Base-by-base conservation (phyloP, 2,113 vertebrate genomes). In the Gallinago undulata region DNA sequence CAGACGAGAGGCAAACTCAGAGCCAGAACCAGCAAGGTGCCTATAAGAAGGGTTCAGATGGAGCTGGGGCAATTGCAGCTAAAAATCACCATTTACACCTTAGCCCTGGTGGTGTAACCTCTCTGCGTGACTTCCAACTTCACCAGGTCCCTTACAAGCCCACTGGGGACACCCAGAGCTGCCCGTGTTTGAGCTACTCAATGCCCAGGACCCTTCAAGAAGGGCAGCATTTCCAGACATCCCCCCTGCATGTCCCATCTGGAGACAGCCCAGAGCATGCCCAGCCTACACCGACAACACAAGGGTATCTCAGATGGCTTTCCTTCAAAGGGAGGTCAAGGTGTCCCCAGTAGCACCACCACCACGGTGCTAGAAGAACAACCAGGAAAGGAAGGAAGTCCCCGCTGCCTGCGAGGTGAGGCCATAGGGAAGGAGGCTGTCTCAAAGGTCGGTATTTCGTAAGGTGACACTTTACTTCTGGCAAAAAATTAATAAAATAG, bases 381-480 rank as follows among this genome's bases (percentile, higher is more conserved):
- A 50, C 14, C 51, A 31, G 48, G 33, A 63, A 22, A 51, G 37
- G 24, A 84, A 33, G 27, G 27, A 63, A 24, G 39, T 35, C 43
- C 18, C 48, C 28, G 33, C 39, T n/a, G 25, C 69, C 43, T 1
- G 0, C 0, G 0, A 84, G 48, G 41, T 66, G 33, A 79, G 21
- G 33, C n/a, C 55, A 66, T 21, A 35, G 47, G 27, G 39, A 75
- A 60, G n/a, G 39, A 60, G 31, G 62, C 16, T 33, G 14, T 19
- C 66, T 73, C n/a, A 19, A 35, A n/a, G 17, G 13, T 13, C 2
- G 4, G 8, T 56, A 22, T 7, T 87, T 19, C 59, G 13, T n/a
- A 47, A 68, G 22, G 37, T 53, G 63, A 73, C 17, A 19, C 18
- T 56, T 76, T 24, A 33, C 27, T 62, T 74, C 35, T 64, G 60